Evolutionary conservation across 2,888 invertebrate species (phyloP).

Genomic region (Noctua pronuba): DNA sequence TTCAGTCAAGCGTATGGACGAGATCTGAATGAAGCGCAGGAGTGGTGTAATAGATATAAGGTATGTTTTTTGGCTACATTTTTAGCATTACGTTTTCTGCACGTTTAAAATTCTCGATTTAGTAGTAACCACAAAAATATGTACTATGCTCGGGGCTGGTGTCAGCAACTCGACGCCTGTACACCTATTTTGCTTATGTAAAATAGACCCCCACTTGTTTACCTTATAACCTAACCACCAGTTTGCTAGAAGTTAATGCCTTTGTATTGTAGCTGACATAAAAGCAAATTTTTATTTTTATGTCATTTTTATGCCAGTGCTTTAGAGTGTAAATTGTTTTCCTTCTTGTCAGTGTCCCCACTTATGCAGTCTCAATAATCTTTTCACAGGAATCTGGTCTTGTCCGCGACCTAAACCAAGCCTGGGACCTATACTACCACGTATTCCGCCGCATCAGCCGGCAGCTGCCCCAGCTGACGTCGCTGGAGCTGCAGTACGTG

Average conservation of each 20-base stretch:
- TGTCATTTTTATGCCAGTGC: background rate
- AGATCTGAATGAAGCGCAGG: conserved; percentile 98
- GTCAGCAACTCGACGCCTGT: too few species aligned
- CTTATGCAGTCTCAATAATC: background rate
- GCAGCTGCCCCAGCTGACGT: conserved; percentile 97
- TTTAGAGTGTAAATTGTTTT: background rate
- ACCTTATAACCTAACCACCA: too few species aligned
- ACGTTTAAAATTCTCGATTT: background rate
- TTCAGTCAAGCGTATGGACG: conserved; percentile 99
- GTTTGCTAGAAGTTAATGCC: background rate
- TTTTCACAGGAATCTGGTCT: conserved; percentile 92
- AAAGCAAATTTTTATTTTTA: background rate
- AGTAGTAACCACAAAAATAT: background rate
- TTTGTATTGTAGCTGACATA: too few species aligned
- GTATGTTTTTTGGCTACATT: conserved; percentile 70
- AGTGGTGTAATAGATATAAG: conserved; percentile 98
- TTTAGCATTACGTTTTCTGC: background rate
- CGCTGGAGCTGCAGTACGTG: conserved; percentile 98
- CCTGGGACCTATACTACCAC: conserved; percentile 99
- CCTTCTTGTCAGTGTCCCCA: background rate
- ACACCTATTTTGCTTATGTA: too few species aligned
- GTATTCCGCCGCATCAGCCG: conserved; percentile 99
- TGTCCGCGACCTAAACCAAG: conserved; percentile 98
- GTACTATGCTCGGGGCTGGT: too few species aligned
- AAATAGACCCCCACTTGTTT: too few species aligned